Conservation (phyloP, 2,888 invertebrate genomes). For the Phyllotreta cruciferae region DNA sequence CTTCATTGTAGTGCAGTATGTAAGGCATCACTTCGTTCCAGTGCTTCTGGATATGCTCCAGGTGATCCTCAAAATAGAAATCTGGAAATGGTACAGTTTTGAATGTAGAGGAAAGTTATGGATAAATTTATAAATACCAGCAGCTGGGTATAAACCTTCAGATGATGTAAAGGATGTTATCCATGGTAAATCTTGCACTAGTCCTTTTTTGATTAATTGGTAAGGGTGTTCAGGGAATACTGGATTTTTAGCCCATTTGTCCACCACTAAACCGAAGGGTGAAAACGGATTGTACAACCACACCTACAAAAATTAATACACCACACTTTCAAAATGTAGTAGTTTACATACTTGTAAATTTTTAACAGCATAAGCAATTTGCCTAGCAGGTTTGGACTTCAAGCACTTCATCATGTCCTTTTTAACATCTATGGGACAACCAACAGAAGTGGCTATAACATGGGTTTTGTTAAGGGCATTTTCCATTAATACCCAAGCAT, state of each 20-base stretch:
- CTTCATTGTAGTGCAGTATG: slow-evolving; percentile 58
- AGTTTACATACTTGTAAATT: slow-evolving; percentile 64
- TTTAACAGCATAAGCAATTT: slow-evolving; percentile 66
- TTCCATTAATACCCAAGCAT: slow-evolving; percentile 65
- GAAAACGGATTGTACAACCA: slow-evolving; percentile 73
- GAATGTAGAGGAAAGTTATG: background rate
- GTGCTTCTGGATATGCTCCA: slow-evolving; percentile 51
- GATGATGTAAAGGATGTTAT: slow-evolving; percentile 72
- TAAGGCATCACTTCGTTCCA: slow-evolving; percentile 57
- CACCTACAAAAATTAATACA: slow-evolving; percentile 57
- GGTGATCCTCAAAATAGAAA: slow-evolving; percentile 49
- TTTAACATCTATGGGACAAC: slow-evolving; percentile 66
- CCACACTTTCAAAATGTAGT: background rate
- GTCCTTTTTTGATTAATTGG: slow-evolving; percentile 66
- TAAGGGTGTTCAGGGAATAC: slow-evolving; percentile 73
- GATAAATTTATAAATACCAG: slow-evolving; percentile 61
- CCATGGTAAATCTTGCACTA: slow-evolving; percentile 72
- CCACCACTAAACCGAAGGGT: slow-evolving; percentile 76
- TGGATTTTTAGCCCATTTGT: slow-evolving; percentile 65
- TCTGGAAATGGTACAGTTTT: slow-evolving; percentile 44
- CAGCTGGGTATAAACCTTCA: slow-evolving; percentile 78
- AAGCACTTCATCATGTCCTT: slow-evolving; percentile 66
- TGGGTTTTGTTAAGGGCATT: slow-evolving; percentile 68
- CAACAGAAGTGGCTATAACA: slow-evolving; percentile 66
- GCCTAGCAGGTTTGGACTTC: slow-evolving; percentile 66